These are phyloP conservation scores for Halictus ligatus DNA, from an alignment of 2,888 invertebrate genomes.

Conservation along the genomic window DNA sequence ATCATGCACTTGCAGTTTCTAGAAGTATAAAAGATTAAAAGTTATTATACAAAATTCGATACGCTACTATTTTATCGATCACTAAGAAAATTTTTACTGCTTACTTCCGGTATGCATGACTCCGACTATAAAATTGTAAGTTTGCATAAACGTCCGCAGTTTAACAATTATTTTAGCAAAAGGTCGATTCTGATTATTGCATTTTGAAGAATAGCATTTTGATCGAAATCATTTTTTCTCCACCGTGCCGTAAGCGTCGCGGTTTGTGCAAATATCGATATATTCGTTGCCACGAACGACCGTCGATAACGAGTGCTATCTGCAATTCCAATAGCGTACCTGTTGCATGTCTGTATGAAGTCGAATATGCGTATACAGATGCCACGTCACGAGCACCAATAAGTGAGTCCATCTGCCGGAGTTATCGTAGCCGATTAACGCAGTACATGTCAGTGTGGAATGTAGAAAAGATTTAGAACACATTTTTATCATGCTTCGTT, in stretches of 20 bases:
- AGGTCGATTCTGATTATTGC: too few species aligned
- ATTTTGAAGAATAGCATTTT: not conserved
- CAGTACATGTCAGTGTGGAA: not conserved
- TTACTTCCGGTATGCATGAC: too few species aligned
- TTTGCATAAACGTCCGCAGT: too few species aligned
- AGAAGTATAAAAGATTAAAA: not conserved
- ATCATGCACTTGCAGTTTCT: not conserved
- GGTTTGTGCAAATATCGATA: not conserved
- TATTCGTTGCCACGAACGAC: not conserved
- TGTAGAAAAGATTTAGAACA: not conserved
- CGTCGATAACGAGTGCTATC: not conserved
- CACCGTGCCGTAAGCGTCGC: not conserved
- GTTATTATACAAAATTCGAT: not conserved
- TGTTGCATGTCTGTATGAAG: slow-evolving; percentile 1
- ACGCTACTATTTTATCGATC: too few species aligned
- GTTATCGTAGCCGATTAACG: not conserved
- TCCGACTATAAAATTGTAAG: too few species aligned
- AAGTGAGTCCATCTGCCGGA: not conserved
- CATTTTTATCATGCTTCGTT: not conserved
- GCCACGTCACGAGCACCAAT: not conserved
- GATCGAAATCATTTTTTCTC: not conserved
- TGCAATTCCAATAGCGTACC: not conserved
- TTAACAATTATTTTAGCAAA: too few species aligned
- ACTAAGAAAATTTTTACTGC: too few species aligned
- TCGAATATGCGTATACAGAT: not conserved